A percentile compares a stretch with the other conserved stretches of the same genome.
Evolutionary conservation across 2,113 vertebrate genomes (phyloP).

Genomic region (Romanogobio albipinnatus): DNA sequence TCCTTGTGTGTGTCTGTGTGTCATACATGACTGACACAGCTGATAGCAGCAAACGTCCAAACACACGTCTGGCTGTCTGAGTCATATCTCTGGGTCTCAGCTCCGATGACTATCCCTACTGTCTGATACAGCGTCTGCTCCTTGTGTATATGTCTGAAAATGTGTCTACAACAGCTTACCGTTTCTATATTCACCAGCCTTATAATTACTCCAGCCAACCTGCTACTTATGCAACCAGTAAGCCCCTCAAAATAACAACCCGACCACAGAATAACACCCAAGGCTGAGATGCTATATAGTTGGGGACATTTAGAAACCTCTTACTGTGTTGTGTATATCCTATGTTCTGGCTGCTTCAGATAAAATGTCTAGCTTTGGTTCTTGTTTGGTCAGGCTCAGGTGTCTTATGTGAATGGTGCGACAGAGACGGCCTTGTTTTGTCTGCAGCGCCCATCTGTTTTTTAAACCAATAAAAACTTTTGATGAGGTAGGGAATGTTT

Average conservation of each 20-base stretch:
- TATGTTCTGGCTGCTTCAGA: background rate
- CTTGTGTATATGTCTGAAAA: slow-evolving; percentile 43
- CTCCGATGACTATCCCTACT: slow-evolving; percentile 32
- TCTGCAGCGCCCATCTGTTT: slow-evolving; percentile 46
- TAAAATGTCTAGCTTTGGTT: slow-evolving; percentile 30
- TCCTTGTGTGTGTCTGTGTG: slow-evolving; percentile 10
- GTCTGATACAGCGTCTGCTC: slow-evolving; percentile 41
- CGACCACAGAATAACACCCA: slow-evolving; percentile 20
- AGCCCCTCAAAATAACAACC: slow-evolving; percentile 20
- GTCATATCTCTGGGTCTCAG: slow-evolving; percentile 17
- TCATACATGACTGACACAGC: background rate
- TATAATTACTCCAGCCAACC: slow-evolving; percentile 18
- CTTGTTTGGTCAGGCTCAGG: slow-evolving; percentile 36
- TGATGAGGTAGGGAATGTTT: slow-evolving; percentile 40
- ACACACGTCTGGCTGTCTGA: slow-evolving; percentile 5
- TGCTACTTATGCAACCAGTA: slow-evolving; percentile 5
- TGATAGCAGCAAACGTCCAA: slow-evolving; percentile 1
- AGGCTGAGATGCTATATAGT: background rate
- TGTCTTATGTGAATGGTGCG: slow-evolving; percentile 25
- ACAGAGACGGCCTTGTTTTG: slow-evolving; percentile 38
- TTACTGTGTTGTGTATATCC: too few relatives aligned
- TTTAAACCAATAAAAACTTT: slow-evolving; percentile 50
- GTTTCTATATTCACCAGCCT: slow-evolving; percentile 1
- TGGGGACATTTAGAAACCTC: background rate
- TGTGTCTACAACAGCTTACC: slow-evolving; percentile 35